Conservation (phyloP, 2,888 invertebrate genomes). For the Sinopyrophorus schimmeli region DNA sequence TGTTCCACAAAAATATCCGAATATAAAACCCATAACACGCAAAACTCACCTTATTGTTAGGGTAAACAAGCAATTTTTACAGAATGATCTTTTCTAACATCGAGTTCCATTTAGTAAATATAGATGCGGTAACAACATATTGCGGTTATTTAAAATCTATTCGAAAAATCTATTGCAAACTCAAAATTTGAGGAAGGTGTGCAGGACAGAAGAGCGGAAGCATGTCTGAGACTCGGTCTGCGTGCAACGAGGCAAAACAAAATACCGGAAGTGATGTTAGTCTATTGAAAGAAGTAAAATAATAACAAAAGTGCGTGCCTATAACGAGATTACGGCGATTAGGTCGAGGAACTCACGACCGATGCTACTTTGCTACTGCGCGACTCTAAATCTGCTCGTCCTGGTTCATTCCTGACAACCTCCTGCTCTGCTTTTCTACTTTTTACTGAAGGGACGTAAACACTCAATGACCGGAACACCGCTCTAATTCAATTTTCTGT, state of each 20-base stretch:
- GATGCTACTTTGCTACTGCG: slow-evolving; percentile 28
- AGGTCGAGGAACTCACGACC: slow-evolving; percentile 40
- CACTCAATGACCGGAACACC: slow-evolving; percentile 16
- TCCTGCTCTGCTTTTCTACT: slow-evolving; percentile 24
- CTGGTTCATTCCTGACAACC: slow-evolving; percentile 25
- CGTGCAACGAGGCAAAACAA: slow-evolving; percentile 28
- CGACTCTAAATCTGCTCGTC: slow-evolving; percentile 14
- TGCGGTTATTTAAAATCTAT: too few species aligned
- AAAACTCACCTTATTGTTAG: too few species aligned
- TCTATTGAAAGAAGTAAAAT: slow-evolving; percentile 21
- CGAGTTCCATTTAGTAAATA: too few species aligned
- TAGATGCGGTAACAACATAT: too few species aligned
- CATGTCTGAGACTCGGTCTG: slow-evolving; percentile 21
- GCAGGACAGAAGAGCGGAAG: too few species aligned
- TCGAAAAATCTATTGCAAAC: too few species aligned
- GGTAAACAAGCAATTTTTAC: too few species aligned
- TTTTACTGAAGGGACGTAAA: slow-evolving; percentile 19
- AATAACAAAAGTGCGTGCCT: slow-evolving; percentile 37
- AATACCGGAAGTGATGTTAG: slow-evolving; percentile 34
- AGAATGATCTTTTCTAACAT: too few species aligned
- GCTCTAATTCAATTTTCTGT: too few species aligned
- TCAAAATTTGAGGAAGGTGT: too few species aligned
- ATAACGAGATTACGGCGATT: slow-evolving; percentile 38
- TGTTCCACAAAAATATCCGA: too few species aligned
- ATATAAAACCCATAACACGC: too few species aligned